A percentile compares a stretch with the other conserved stretches of the same genome.
phyloP scores from a whole-genome alignment of 1,140 invertebrate species.

The Epicauta chinensis region DNA sequence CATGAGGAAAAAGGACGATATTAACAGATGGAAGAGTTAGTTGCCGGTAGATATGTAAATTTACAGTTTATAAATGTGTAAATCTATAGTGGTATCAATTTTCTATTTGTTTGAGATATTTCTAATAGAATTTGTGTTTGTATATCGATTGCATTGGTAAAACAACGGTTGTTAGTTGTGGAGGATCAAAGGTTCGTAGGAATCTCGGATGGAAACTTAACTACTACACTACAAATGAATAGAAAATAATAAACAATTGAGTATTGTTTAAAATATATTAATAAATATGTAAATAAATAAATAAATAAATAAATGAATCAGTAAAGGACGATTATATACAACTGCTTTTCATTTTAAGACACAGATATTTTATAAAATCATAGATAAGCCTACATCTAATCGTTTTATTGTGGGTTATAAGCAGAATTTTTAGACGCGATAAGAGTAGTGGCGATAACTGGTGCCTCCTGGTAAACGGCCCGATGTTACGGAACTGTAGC shows the following conservation, averaged over 20 bases:
- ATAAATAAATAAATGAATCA: background rate
- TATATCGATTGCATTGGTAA: background rate
- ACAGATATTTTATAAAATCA: conserved; percentile 3
- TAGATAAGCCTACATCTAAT: background rate
- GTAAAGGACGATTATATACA: too few relatives aligned
- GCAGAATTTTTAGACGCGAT: conserved; percentile 65
- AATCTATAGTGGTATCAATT: too few relatives aligned
- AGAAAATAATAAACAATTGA: too few relatives aligned
- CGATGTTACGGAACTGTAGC: conserved; percentile 67
- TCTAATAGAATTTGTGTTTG: conserved; percentile 6
- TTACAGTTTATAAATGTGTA: too few relatives aligned
- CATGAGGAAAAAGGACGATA: background rate
- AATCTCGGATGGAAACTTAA: too few relatives aligned
- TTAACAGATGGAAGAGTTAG: background rate
- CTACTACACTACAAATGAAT: too few relatives aligned
- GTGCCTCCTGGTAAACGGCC: conserved; percentile 74
- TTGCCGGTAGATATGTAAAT: too few relatives aligned
- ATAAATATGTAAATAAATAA: background rate
- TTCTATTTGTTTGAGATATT: too few relatives aligned
- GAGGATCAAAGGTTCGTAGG: too few relatives aligned
- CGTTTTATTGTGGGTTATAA: background rate
- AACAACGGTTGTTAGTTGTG: too few relatives aligned
- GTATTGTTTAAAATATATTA: background rate
- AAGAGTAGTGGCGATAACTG: conserved; percentile 75
- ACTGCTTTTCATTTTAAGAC: background rate